A percentile compares a stretch with the other conserved stretches of the same genome.
These are phyloP conservation scores for Heteromurus nitidus DNA, from an alignment of 2,888 invertebrate species.

Conservation along the genomic window DNA sequence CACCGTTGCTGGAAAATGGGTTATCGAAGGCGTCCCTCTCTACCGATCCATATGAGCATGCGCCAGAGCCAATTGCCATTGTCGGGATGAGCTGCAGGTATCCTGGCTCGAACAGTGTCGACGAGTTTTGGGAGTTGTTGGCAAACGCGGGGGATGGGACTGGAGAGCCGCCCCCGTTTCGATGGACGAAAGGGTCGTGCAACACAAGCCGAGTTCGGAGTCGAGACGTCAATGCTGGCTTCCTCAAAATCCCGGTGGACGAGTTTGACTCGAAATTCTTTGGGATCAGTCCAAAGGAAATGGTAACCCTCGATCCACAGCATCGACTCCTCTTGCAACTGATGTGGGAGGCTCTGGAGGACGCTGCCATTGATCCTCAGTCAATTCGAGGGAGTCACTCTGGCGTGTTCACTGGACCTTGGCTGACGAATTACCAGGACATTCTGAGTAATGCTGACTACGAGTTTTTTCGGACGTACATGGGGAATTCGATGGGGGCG, in stretches of 20 bases:
- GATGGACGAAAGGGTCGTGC: slow-evolving; percentile 14
- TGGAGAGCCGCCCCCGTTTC: background rate
- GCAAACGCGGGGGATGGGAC: slow-evolving; percentile 10
- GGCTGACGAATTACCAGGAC: slow-evolving; percentile 30
- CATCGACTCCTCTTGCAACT: background rate
- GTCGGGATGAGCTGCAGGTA: slow-evolving; percentile 20
- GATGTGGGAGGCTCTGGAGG: slow-evolving; percentile 29
- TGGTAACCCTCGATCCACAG: slow-evolving; percentile 12
- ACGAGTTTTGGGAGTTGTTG: slow-evolving; percentile 38
- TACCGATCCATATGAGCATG: no score
- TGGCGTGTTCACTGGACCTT: slow-evolving; percentile 31
- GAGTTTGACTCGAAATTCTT: slow-evolving; percentile 30
- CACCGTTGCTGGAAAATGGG: no score
- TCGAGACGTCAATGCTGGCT: slow-evolving; percentile 4
- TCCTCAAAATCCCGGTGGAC: slow-evolving; percentile 35
- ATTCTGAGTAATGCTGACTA: background rate
- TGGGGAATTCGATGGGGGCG: no score
- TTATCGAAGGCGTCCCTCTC: no score
- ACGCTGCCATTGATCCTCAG: slow-evolving; percentile 25
- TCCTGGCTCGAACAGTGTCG: slow-evolving; percentile 15
- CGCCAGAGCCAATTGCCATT: slow-evolving; percentile 15
- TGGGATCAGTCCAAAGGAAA: slow-evolving; percentile 27
- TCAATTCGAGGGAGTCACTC: background rate
- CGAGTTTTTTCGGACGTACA: slow-evolving; percentile 2
- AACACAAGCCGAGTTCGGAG: background rate